These are phyloP conservation scores for Macrostomum lignano DNA, from an alignment of 1,140 invertebrate species.

Conservation along the genomic window DNA sequence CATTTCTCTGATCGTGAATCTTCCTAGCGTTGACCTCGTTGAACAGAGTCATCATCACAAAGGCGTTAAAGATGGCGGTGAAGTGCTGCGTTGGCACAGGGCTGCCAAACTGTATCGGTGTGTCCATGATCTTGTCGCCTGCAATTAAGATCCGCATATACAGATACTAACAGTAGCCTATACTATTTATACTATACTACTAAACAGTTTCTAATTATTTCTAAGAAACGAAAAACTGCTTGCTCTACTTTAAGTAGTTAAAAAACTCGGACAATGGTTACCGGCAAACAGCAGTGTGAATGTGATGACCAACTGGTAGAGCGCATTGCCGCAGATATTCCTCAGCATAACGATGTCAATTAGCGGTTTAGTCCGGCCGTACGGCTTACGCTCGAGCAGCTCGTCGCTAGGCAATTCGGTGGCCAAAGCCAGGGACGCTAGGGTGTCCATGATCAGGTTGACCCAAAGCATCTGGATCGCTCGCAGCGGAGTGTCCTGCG, in stretches of 20 bases:
- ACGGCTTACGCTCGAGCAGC: constrained; percentile 71
- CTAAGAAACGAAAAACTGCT: no score
- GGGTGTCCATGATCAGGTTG: constrained; percentile 96
- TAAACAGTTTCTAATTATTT: no score
- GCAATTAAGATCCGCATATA: no score
- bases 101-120: neutral
- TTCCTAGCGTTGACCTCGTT: constrained; percentile 98
- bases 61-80: constrained; percentile 96
- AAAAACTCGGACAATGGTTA: no score
- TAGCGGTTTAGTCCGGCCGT: constrained; percentile 84
- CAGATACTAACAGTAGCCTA: no score
- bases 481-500: constrained; percentile 31
- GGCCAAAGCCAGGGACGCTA: constrained; percentile 83
- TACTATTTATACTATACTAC: no score
- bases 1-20: constrained; percentile 92
- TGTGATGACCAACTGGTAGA: constrained; percentile 81
- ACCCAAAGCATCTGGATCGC: constrained; percentile 99
- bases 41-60: constrained; percentile 99
- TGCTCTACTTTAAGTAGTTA: no score
- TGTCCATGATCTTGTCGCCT: no score
- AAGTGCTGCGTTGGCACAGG: constrained; percentile 58
- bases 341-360: constrained; percentile 98
- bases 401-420: constrained; percentile 94
- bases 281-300: constrained; percentile 35
- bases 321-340: constrained; percentile 82